Percentiles rank a stretch among this genome's conserved stretches.
Evolutionary conservation across 1,140 invertebrate species (phyloP).

Genomic region (Psix sp.): DNA sequence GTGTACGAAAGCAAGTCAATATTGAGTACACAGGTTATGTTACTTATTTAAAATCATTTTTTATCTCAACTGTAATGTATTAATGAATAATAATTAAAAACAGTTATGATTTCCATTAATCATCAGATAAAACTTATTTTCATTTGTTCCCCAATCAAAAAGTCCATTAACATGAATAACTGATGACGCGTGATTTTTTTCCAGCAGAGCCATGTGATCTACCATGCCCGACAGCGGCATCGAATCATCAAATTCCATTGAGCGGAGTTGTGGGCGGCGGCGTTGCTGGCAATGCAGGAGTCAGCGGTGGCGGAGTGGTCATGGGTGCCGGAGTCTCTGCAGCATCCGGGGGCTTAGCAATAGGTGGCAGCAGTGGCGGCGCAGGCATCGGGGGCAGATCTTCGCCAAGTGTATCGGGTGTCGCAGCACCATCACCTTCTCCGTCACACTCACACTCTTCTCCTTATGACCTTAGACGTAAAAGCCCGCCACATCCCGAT

Average conservation of each 20-base stretch:
- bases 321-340: conserved; percentile 64
- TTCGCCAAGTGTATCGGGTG: conserved; percentile 75
- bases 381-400: conserved; percentile 69
- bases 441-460: conserved; percentile 83
- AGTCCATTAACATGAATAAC: no score
- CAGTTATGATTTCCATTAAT: no score
- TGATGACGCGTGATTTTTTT: conserved; percentile 62
- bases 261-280: conserved; percentile 71
- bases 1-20: no score
- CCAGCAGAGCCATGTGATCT: conserved; percentile 86
- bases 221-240: conserved; percentile 79
- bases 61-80: no score
- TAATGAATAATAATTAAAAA: no score
- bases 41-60: no score
- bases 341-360: conserved; percentile 66
- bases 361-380: conserved; percentile 67
- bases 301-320: conserved; percentile 62
- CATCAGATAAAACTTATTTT: no score
- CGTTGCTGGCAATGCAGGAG: conserved; percentile 65
- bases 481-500: conserved; percentile 82
- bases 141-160: no score
- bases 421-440: conserved; percentile 74
- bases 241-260: conserved; percentile 80
- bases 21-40: no score
- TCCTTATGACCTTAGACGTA: conserved; percentile 89